Base-by-base conservation (phyloP, 2,113 vertebrate genomes). In the Suncus etruscus region DNA sequence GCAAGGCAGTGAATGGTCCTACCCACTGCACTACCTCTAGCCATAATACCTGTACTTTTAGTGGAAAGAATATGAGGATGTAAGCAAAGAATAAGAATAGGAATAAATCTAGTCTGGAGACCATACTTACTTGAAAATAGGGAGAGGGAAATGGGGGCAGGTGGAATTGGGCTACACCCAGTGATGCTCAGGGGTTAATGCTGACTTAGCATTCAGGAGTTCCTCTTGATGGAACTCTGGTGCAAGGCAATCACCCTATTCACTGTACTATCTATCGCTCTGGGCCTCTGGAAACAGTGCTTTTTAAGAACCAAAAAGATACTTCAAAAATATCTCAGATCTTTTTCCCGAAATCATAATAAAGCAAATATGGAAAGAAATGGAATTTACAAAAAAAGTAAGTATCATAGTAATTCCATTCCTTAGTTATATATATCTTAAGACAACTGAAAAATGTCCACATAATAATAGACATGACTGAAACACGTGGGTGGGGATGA, bases 51-150 rank as follows among this genome's bases (percentile, higher is more conserved):
- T 7, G 45, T 65, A 47, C 74, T 77, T 74, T 73, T 83, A 83
- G 76, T 65, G 16, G 31, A 90, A 91, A 39, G n/a, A 86, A 88
- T 39, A 88, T 39, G 39, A 0, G 92, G 80, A 94, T 66, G 54
- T 73, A 86, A 48, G 12, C 14, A 51, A 84, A 77, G n/a, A 58
- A 50, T 31, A 91, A 90, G n/a, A 80, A 9, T 22, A 78, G n/a
- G 89, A 83, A 82, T 70, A 66, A 87, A 82, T 70, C 50, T 85
- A 16, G 22, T 58, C 51, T 63, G 31, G 29, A 18, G 31, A 80
- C 14, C 39, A 80, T 6, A 15, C 18, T 4, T 58, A 20, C 54
- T 20, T 58, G 18, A 58, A 11, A 58, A 15, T 58, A 58, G 54
- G 54, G 54, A 11, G 11, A 6, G 54, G 11, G 6, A 58, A 58